Evolutionary conservation across 2,888 invertebrate species (phyloP).

Genomic region (Aphrophora alni): DNA sequence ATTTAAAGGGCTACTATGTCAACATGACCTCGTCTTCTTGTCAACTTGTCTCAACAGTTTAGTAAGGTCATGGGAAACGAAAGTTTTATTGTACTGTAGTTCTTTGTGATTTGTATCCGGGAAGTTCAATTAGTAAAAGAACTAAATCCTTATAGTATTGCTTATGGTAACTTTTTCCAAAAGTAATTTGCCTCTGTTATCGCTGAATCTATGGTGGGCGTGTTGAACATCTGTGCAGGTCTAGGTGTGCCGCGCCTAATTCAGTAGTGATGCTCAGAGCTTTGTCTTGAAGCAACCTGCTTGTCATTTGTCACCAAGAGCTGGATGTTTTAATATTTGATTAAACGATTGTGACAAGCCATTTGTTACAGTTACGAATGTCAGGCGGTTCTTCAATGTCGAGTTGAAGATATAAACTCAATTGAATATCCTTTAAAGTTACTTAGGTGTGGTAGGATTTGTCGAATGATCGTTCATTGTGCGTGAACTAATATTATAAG

Average conservation of each 20-base stretch:
- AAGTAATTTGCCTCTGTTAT: neutral
- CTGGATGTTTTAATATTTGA: neutral
- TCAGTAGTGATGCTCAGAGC: neutral
- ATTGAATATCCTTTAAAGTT: no score
- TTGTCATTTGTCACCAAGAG: neutral
- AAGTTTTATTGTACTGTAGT: neutral
- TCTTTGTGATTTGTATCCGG: neutral
- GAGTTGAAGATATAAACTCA: neutral
- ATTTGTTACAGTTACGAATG: neutral
- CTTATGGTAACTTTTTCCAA: neutral
- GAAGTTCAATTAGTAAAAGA: constrained; percentile 4
- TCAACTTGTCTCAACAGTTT: neutral
- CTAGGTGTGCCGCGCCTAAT: neutral
- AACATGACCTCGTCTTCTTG: neutral
- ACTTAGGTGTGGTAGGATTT: no score
- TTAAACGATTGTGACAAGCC: neutral
- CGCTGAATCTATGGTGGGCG: neutral
- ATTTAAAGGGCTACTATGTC: neutral
- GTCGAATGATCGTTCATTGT: no score
- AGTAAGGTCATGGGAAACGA: neutral
- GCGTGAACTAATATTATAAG: no score
- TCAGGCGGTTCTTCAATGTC: neutral
- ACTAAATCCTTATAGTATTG: neutral
- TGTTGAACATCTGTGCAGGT: neutral
- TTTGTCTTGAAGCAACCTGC: neutral